Evolutionary conservation across 2,797 vertebrate genomes (phyloP).

Genomic region (Sarcoramphus papa): DNA sequence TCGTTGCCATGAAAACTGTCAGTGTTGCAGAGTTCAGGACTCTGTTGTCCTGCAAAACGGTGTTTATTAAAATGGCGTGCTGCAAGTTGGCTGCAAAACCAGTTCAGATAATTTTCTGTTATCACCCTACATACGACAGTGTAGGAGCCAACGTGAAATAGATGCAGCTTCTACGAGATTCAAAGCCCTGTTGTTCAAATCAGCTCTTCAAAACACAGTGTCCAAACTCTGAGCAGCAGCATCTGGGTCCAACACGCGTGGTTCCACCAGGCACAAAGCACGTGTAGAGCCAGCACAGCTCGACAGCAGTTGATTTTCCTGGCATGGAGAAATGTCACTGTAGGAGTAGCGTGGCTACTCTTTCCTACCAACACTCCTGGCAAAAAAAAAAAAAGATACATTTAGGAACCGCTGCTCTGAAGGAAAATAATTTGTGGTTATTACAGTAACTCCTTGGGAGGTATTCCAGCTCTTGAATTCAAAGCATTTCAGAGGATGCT

Average conservation of each 20-base stretch:
- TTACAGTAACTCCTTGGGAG: background rate
- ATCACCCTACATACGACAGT: background rate
- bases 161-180: background rate
- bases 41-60: background rate
- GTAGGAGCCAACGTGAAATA: background rate
- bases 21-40: background rate
- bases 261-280: background rate
- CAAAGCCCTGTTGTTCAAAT: background rate
- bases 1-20: conserved; percentile 11
- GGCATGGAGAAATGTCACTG: conserved; percentile 17
- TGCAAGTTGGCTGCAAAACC: background rate
- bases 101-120: background rate
- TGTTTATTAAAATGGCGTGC: background rate
- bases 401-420: background rate
- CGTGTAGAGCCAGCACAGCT: background rate
- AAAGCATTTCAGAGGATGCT: background rate
- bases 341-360: background rate
- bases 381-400: background rate
- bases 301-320: background rate
- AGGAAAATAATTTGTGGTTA: background rate
- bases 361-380: background rate
- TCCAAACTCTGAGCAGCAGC: background rate
- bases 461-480: background rate
- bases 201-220: background rate
- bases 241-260: background rate